These are phyloP conservation scores for Pao palembangensis DNA, from an alignment of 2,113 vertebrate genomes.

Conservation along the genomic window DNA sequence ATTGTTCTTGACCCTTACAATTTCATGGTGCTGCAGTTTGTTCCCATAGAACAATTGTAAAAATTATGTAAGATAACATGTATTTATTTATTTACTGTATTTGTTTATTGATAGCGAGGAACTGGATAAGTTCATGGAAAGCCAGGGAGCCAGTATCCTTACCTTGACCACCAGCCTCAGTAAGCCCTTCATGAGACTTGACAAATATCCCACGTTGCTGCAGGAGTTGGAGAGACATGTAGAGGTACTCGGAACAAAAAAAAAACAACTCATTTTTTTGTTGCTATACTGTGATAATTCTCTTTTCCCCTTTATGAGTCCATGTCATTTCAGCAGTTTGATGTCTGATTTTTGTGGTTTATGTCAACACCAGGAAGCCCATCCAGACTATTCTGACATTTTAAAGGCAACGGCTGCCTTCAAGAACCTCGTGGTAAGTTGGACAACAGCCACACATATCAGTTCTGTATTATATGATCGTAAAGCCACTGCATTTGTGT, in stretches of 20 bases:
- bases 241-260: slow-evolving; percentile 77
- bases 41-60: not conserved
- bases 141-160: slow-evolving; percentile 86
- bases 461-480: not conserved
- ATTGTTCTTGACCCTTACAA: not conserved
- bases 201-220: slow-evolving; percentile 90
- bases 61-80: not conserved
- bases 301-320: not conserved
- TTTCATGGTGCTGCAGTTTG: not conserved
- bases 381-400: slow-evolving; percentile 91
- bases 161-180: slow-evolving; percentile 94
- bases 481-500: not conserved
- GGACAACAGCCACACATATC: not conserved
- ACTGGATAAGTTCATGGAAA: slow-evolving; percentile 94
- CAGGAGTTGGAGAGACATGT: slow-evolving; percentile 96
- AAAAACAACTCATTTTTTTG: not conserved
- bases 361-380: slow-evolving; percentile 80
- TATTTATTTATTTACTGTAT: not conserved
- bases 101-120: slow-evolving; percentile 79
- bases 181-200: slow-evolving; percentile 94
- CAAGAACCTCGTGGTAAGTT: slow-evolving; percentile 90
- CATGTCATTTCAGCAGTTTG: too few species aligned
- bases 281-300: not conserved
- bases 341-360: not conserved
- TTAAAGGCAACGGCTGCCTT: slow-evolving; percentile 85